Evolutionary conservation across 2,888 invertebrate genomes (phyloP).

Genomic region (Lutraria lutraria): DNA sequence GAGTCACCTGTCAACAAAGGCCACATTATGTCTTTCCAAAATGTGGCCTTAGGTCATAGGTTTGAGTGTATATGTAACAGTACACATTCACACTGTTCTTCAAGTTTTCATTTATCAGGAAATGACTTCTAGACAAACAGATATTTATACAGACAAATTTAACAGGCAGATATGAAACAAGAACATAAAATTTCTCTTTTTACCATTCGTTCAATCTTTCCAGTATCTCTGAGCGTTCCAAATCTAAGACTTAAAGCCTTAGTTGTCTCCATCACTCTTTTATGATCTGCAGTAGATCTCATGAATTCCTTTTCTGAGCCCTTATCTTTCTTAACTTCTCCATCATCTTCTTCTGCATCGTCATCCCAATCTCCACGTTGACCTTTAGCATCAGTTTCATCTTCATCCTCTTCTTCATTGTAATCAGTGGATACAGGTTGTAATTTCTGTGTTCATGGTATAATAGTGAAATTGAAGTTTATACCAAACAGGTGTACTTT

Average conservation of each 20-base stretch:
- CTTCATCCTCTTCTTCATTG: slow-evolving; percentile 56
- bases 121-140: too few relatives aligned
- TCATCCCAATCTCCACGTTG: slow-evolving; percentile 60
- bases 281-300: slow-evolving; percentile 48
- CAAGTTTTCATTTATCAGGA: too few relatives aligned
- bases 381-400: slow-evolving; percentile 60
- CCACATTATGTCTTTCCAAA: too few relatives aligned
- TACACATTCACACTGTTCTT: too few relatives aligned
- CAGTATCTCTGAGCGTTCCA: slow-evolving; percentile 75
- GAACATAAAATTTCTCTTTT: slow-evolving; percentile 4
- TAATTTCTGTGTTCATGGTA: background rate
- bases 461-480: too few relatives aligned
- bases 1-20: too few relatives aligned
- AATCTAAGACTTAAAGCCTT: slow-evolving; percentile 75
- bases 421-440: slow-evolving; percentile 18
- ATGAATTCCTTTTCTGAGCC: slow-evolving; percentile 49
- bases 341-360: slow-evolving; percentile 49
- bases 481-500: too few relatives aligned
- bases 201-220: slow-evolving; percentile 77
- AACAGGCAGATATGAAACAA: too few relatives aligned
- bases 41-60: too few relatives aligned
- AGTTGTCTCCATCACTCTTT: slow-evolving; percentile 65
- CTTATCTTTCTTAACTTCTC: slow-evolving; percentile 49
- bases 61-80: too few relatives aligned
- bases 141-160: too few relatives aligned